Base-by-base conservation (phyloP, 2,888 invertebrate species). In the Zeuzera pyrina region DNA sequence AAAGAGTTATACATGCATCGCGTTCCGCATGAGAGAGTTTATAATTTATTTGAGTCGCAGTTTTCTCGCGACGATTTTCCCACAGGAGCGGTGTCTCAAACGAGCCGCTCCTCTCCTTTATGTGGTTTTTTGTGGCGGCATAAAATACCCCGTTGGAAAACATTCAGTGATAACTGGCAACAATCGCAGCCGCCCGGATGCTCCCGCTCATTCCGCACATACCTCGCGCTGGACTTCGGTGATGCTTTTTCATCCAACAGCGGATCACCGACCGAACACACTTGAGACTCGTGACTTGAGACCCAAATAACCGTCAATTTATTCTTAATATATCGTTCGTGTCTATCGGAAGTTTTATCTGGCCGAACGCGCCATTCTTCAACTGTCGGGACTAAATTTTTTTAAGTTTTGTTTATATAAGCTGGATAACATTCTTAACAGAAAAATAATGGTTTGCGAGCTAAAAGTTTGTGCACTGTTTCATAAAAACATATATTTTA, bases 81-180 rank as follows among this genome's bases (percentile, higher is more conserved):
- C 83, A 83, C 83, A 81, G 78, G 72, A 71, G 71, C 74, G 74
- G 72, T 78, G 68, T 70, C 74, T 78, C 83, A 81, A 83, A 83
- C 78, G 79, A 73, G 69, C 71, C 76, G 71, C 70, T 66, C 69
- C 72, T 72, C 77, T 74, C 83, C 79, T 81, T 81, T 79, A 74
- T 79, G 79, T 69, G 73, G 73, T 71, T 79, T 81, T 83, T 81
- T 81, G 78, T 76, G 68, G 67, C 74, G 63, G 63, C 72, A 77
- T 73, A 76, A 76, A 79, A 83, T 79, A 70, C 77, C 63, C 69
- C 70, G 57, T 71, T 74, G 78, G 72, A 81, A 79, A 83, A 79
- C 79, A 81, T 78, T 77, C 83, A 78, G 83, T 81, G 81, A 83
- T 83, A 83, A 79, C 83, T 78, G 79, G 79, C 67, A 78, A 83